Evolutionary conservation across 2,888 invertebrate genomes (phyloP).

Genomic region (Cataglyphis altisquamis): DNA sequence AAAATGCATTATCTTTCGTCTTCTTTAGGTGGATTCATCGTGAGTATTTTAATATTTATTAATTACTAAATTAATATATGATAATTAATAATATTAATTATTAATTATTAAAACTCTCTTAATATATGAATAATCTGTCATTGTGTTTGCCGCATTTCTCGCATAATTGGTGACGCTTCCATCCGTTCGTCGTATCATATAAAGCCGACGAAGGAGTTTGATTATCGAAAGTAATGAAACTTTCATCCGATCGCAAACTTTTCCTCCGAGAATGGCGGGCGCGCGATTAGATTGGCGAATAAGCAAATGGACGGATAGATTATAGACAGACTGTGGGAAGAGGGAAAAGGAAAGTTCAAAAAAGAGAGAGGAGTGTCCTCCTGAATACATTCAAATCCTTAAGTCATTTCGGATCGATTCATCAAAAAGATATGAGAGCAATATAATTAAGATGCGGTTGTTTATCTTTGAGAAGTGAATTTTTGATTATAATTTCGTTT

Average conservation of each 20-base stretch:
- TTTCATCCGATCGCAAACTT: constrained; percentile 56
- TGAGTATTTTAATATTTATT: neutral
- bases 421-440: neutral
- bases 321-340: constrained; percentile 37
- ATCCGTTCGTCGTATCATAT: constrained; percentile 8
- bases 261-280: constrained; percentile 2
- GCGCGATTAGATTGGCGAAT: constrained; percentile 26
- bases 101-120: neutral
- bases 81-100: neutral
- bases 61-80: neutral
- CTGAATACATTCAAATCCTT: neutral
- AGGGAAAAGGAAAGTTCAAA: neutral
- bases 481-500: neutral
- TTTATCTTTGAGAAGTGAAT: neutral
- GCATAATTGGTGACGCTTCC: neutral
- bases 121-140: neutral
- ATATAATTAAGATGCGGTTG: neutral
- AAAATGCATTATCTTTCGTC: neutral
- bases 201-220: constrained; percentile 56
- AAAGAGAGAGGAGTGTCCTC: neutral
- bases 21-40: too few species aligned
- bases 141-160: neutral
- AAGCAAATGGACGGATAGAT: constrained; percentile 29
- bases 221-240: constrained; percentile 61
- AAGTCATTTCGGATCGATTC: constrained; percentile 12